These are phyloP conservation scores for Oncorhynchus mykiss DNA, from an alignment of 2,113 vertebrate genomes.

Conservation along the genomic window DNA sequence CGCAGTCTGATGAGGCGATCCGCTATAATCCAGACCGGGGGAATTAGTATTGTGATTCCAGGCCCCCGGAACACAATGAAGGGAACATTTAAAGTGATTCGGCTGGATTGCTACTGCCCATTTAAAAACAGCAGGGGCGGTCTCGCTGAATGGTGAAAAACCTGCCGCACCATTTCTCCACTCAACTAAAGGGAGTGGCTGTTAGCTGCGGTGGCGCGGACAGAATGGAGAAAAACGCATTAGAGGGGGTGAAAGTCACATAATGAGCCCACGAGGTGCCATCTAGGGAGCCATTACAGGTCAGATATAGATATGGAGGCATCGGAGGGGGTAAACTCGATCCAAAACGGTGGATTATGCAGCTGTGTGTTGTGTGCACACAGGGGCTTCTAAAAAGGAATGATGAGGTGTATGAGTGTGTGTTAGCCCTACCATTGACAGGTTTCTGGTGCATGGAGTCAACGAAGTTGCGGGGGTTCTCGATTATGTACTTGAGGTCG, in stretches of 20 bases:
- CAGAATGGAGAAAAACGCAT: constrained; percentile 50
- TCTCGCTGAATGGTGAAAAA: constrained; percentile 31
- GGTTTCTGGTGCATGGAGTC: constrained; percentile 97
- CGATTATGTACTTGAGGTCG: constrained; percentile 91
- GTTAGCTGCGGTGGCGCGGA: constrained; percentile 30
- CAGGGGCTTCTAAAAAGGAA: constrained; percentile 2
- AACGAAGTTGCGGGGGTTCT: constrained; percentile 93
- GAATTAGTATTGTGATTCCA: constrained; percentile 26
- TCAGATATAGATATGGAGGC: constrained; percentile 9
- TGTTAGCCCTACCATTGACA: constrained; percentile 82
- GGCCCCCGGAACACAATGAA: background rate
- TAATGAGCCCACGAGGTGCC: constrained; percentile 33
- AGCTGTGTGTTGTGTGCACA: background rate
- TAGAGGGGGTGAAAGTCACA: constrained; percentile 37
- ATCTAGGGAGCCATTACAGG: constrained; percentile 28
- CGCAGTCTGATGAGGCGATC: background rate
- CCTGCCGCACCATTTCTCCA: constrained; percentile 29
- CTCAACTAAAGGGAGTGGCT: constrained; percentile 49
- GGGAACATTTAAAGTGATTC: constrained; percentile 24
- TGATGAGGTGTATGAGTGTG: background rate
- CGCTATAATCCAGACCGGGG: constrained; percentile 3
- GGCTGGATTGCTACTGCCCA: constrained; percentile 31
- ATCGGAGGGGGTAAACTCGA: background rate
- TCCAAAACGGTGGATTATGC: constrained; percentile 16
- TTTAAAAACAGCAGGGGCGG: constrained; percentile 30